Conservation (phyloP, 2,888 invertebrate species). For the Zonitis immaculata region DNA sequence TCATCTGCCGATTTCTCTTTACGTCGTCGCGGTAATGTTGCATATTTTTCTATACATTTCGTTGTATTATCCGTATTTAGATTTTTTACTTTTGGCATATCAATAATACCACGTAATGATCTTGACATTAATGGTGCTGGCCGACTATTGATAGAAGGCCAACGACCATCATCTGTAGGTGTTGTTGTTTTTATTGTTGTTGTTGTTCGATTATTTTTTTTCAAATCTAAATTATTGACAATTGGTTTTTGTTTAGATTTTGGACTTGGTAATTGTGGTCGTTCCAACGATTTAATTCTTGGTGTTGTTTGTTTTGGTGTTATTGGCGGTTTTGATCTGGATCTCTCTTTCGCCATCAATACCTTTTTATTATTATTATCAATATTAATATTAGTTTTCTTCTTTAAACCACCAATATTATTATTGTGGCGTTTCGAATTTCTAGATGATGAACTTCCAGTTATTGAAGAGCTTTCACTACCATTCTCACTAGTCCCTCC, state of each 20-base stretch:
- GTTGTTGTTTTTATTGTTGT: conserved; percentile 51
- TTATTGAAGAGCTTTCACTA: conserved; percentile 73
- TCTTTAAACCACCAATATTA: conserved; percentile 48
- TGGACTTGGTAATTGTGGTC: conserved; percentile 25
- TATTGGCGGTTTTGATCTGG: conserved; percentile 37
- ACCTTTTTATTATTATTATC: conserved; percentile 34
- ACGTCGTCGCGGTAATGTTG: conserved; percentile 70
- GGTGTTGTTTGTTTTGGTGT: conserved; percentile 34
- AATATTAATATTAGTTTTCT: conserved; percentile 49
- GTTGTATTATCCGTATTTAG: conserved; percentile 47
- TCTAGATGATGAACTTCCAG: conserved; percentile 46
- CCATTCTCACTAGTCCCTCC: conserved; percentile 65
- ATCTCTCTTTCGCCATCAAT: conserved; percentile 29
- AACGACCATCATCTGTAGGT: conserved; percentile 64
- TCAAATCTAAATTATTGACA: conserved; percentile 34
- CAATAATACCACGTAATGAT: conserved; percentile 41
- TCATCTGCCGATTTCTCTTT: conserved; percentile 58
- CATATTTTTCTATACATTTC: conserved; percentile 65
- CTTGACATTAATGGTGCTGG: conserved; percentile 44
- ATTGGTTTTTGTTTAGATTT: conserved; percentile 34
- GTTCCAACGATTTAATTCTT: conserved; percentile 39
- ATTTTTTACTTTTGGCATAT: conserved; percentile 36
- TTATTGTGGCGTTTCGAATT: conserved; percentile 45
- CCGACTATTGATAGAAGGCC: conserved; percentile 56
- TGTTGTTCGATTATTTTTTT: conserved; percentile 24